A percentile compares a stretch with the other conserved stretches of the same genome.
phyloP scores from a whole-genome alignment of 2,113 vertebrate species.

The Melozone crissalis region DNA sequence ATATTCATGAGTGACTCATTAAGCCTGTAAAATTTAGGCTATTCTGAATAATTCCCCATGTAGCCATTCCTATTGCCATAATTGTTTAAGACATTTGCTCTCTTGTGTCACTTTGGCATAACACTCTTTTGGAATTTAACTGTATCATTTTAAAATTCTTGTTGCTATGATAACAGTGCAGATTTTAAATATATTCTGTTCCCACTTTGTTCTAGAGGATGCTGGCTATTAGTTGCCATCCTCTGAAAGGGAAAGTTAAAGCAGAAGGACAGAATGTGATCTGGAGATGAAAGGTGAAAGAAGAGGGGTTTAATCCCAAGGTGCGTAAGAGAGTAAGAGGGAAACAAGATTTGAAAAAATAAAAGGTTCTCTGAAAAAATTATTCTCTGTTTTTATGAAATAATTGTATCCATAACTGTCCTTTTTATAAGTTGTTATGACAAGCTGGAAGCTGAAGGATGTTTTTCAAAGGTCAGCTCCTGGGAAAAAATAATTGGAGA shows the following conservation, averaged over 20 bases:
- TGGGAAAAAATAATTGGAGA: constrained; percentile 18
- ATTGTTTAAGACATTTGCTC: constrained; percentile 16
- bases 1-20: constrained; percentile 23
- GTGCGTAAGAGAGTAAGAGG: background rate
- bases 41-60: constrained; percentile 19
- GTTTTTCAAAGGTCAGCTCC: constrained; percentile 31
- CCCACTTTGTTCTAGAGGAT: constrained; percentile 55
- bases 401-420: background rate
- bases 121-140: constrained; percentile 36
- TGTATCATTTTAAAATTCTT: constrained; percentile 53
- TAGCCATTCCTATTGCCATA: background rate
- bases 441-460: background rate
- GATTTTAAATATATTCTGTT: constrained; percentile 56
- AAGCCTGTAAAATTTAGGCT: constrained; percentile 25
- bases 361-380: background rate
- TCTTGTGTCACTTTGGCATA: constrained; percentile 20
- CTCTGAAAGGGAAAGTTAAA: constrained; percentile 58
- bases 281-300: constrained; percentile 12
- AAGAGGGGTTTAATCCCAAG: background rate
- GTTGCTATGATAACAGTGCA: constrained; percentile 49
- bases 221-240: constrained; percentile 33
- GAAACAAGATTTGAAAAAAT: background rate
- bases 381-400: background rate
- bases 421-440: background rate
- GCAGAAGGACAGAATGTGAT: constrained; percentile 37